Evolutionary conservation across 2,797 vertebrate species (phyloP), one percentile per base, ranked within the genome.

Genomic region (Sandelia bainsii): DNA sequence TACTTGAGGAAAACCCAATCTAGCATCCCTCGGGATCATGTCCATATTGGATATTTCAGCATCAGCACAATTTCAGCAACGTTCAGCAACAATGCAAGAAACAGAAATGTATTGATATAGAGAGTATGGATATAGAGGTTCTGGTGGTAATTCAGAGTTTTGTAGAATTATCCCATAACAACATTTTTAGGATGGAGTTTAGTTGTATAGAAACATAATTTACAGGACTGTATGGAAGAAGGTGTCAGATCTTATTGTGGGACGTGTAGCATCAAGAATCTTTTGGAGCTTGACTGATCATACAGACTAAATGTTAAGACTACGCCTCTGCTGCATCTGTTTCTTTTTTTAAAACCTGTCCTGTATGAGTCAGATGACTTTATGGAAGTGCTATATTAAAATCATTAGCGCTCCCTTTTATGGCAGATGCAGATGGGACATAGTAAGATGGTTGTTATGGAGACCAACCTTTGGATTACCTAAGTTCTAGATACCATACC

Each of bases 21-120:
- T 22, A 22, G 46, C 4, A 22, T 49, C 46, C 20, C 20, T 22
- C 10, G 20, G 20, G 20, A 49, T 49, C 20, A 22, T 12, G 20
- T n/a, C 45, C 45, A 20, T 46, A n/a, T 22, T n/a, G 23, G 39
- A 46, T 60, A 6, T 62, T 54, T 78, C 12, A 23, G 22, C 58
- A 42, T 48, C 22, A 56, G 45, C 46, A 57, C 3, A 13, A 52
- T 53, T 49, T 45, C n/a, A 11, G 19, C 45, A 6, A 49, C 6
- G 3, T 49, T 49, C 11, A 49, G 10, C 46, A 49, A 22, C 46
- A 22, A 49, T 49, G 10, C 46, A 49, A 13, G 46, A 49, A 49
- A 16, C 9, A 20, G 9, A 20, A 8, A n/a, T 20, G 8, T 16
- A 17, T 32, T 14, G 13, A 11, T 3, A 27, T 40, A 22, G 19